Percentiles rank a stretch among this genome's conserved stretches.
Evolutionary conservation across 2,797 vertebrate genomes (phyloP).

Genomic region (Carcharodon carcharias): DNA sequence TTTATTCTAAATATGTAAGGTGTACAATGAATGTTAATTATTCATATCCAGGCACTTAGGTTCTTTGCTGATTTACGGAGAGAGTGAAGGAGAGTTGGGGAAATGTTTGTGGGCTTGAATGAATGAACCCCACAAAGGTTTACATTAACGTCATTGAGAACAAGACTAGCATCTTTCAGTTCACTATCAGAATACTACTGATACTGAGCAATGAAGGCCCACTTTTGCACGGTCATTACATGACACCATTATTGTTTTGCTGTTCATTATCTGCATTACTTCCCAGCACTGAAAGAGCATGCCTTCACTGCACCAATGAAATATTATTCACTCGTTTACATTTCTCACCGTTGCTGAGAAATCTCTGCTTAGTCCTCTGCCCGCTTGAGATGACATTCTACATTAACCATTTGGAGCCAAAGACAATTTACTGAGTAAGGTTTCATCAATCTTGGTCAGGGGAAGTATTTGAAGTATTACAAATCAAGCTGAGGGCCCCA

Average conservation of each 20-base stretch:
- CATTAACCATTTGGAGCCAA: neutral
- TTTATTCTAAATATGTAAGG: neutral
- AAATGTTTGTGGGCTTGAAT: neutral
- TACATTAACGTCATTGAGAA: neutral
- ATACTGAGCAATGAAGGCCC: neutral
- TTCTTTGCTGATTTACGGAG: neutral
- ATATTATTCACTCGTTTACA: neutral
- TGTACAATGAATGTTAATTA: neutral
- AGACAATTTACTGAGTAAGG: neutral
- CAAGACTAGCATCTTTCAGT: neutral
- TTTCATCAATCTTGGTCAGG: neutral
- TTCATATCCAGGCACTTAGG: neutral
- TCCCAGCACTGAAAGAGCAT: neutral
- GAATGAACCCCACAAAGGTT: neutral
- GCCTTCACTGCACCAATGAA: neutral
- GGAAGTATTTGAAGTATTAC: neutral
- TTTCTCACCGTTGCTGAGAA: neutral
- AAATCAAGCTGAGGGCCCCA: neutral
- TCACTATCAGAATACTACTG: neutral
- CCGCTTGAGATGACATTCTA: neutral
- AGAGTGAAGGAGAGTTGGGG: neutral
- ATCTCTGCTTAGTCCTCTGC: neutral
- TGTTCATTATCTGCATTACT: slow-evolving; percentile 16
- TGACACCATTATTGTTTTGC: neutral
- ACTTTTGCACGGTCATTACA: neutral